phyloP scores from a whole-genome alignment of 2,888 invertebrate species.

The Agrotis segetum region DNA sequence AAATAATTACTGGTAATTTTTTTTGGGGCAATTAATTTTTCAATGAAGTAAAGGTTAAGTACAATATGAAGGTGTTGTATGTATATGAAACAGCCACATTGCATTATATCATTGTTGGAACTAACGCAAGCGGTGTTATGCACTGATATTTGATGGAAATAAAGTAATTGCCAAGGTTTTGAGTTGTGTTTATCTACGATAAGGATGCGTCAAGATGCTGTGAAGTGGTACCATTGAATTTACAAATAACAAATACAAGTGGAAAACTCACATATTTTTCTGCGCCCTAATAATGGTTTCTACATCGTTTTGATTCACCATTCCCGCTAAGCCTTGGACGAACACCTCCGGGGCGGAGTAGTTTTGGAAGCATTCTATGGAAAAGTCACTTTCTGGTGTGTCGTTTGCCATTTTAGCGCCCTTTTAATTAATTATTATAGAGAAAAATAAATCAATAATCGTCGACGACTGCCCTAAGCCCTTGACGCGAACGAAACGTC shows the following conservation, averaged over 20 bases:
- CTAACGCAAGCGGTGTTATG: too few relatives aligned
- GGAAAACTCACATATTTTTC: constrained; percentile 95
- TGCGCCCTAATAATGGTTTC: constrained; percentile 97
- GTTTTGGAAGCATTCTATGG: constrained; percentile 97
- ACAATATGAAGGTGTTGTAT: too few relatives aligned
- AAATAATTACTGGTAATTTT: not conserved
- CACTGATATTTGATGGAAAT: too few relatives aligned
- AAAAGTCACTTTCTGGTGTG: constrained; percentile 93
- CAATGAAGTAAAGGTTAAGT: too few relatives aligned
- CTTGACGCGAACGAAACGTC: not conserved
- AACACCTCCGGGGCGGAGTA: constrained; percentile 97
- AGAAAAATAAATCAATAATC: constrained; percentile 40
- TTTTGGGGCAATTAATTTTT: not conserved
- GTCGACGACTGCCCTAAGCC: not conserved
- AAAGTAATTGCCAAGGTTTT: too few relatives aligned
- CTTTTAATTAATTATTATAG: not conserved
- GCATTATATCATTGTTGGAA: too few relatives aligned
- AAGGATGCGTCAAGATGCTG: too few relatives aligned
- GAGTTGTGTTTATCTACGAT: too few relatives aligned
- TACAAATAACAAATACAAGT: too few relatives aligned
- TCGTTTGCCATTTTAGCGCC: constrained; percentile 87
- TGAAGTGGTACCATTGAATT: too few relatives aligned
- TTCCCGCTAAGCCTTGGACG: constrained; percentile 97
- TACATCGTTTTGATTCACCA: constrained; percentile 97
- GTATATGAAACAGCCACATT: too few relatives aligned